phyloP scores from a whole-genome alignment of 2,797 vertebrate genomes.

The Hippocampus kuda region DNA sequence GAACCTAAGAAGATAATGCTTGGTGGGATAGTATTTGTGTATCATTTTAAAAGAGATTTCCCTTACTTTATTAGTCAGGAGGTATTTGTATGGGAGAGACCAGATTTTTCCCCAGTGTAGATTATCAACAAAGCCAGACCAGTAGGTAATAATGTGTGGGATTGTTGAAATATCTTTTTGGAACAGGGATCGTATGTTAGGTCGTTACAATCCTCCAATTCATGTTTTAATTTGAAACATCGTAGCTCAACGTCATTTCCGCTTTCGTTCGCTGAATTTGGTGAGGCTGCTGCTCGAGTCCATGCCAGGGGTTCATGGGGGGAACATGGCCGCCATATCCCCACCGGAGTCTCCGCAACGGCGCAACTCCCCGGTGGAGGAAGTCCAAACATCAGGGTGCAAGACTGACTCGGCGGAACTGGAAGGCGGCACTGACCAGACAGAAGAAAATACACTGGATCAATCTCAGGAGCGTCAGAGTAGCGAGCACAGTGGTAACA shows the following conservation, averaged over 20 bases:
- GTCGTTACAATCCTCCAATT: not conserved
- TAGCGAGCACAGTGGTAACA: slow-evolving; percentile 17
- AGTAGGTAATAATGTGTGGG: no score
- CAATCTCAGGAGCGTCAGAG: not conserved
- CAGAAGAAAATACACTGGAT: slow-evolving; percentile 4
- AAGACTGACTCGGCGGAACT: slow-evolving; percentile 15
- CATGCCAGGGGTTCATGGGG: slow-evolving; percentile 53
- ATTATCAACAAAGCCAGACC: no score
- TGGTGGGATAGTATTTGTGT: no score
- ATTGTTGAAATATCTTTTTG: no score
- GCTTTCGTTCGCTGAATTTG: slow-evolving; percentile 18
- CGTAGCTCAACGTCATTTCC: slow-evolving; percentile 24
- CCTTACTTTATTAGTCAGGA: no score
- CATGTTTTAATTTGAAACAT: slow-evolving; percentile 54
- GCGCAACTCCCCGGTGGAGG: slow-evolving; percentile 39
- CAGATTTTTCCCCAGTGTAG: no score
- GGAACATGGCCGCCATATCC: slow-evolving; percentile 70
- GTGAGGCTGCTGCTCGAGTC: slow-evolving; percentile 36
- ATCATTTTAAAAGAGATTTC: no score
- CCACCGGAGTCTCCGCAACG: slow-evolving; percentile 51
- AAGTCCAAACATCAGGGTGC: slow-evolving; percentile 37
- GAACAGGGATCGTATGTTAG: no score
- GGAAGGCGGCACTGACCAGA: slow-evolving; percentile 5
- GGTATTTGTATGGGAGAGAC: no score
- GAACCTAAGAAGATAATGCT: no score